Evolutionary conservation across 1,140 invertebrate species (phyloP).

Genomic region (Pentalonia nigronervosa): DNA sequence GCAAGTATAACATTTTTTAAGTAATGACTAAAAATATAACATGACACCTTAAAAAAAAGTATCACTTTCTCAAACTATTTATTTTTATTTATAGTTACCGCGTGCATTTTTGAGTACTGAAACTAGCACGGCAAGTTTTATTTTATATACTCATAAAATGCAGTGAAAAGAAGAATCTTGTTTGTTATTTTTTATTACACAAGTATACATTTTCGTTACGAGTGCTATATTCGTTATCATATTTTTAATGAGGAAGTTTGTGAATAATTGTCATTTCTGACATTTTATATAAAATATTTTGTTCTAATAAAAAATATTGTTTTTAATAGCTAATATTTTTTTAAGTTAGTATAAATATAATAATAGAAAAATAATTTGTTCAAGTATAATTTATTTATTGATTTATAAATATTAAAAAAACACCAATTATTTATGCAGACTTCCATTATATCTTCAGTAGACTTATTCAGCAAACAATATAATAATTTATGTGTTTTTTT

Average conservation of each 20-base stretch:
- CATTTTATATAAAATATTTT: neutral
- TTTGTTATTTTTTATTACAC: neutral
- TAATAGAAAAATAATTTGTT: too few species aligned
- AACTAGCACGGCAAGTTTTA: neutral
- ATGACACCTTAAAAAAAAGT: neutral
- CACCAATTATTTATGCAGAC: too few species aligned
- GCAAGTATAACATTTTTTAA: neutral
- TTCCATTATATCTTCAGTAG: neutral
- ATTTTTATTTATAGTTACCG: neutral
- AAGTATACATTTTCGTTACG: neutral
- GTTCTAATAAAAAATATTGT: too few species aligned
- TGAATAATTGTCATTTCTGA: neutral
- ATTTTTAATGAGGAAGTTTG: neutral
- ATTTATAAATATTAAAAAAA: too few species aligned
- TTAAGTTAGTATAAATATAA: too few species aligned
- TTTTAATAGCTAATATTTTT: too few species aligned
- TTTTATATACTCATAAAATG: neutral
- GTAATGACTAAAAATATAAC: neutral
- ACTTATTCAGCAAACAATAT: neutral
- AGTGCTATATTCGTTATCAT: neutral
- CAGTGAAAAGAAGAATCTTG: neutral
- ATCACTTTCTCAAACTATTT: neutral
- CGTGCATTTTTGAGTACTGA: neutral
- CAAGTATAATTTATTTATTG: too few species aligned
- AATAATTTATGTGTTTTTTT: neutral